A percentile compares a stretch with the other conserved stretches of the same genome.
Conservation (phyloP, 2,113 vertebrate genomes). For the Piaya cayana region DNA sequence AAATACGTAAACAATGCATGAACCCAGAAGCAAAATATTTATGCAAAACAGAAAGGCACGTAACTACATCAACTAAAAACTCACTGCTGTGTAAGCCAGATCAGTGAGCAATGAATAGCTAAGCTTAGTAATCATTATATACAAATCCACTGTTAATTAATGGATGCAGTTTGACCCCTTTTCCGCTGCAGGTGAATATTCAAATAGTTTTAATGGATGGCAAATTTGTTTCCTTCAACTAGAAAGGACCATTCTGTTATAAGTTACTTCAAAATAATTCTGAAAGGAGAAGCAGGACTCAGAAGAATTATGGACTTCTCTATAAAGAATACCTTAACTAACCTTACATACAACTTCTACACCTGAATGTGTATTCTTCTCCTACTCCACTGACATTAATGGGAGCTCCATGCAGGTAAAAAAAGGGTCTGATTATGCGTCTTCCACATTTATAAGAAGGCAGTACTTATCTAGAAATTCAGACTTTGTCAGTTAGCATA, state of each 20-base stretch:
- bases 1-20: not conserved
- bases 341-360: not conserved
- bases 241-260: not conserved
- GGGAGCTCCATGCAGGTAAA: not conserved
- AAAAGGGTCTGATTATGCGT: not conserved
- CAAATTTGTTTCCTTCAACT: not conserved
- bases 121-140: not conserved
- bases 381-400: not conserved
- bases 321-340: not conserved
- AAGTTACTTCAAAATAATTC: not conserved
- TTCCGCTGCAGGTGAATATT: not conserved
- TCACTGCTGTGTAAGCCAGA: not conserved
- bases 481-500: not conserved
- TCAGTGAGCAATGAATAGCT: not conserved
- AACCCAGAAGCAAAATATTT: not conserved
- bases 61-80: not conserved
- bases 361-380: not conserved
- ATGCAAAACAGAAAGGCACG: not conserved
- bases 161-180: not conserved
- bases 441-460: not conserved
- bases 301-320: not conserved
- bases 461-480: not conserved
- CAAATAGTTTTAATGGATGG: not conserved
- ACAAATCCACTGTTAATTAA: not conserved
- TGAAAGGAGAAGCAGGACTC: not conserved